phyloP scores from a whole-genome alignment of 2,797 vertebrate genomes.

The Cyclura pinguis region DNA sequence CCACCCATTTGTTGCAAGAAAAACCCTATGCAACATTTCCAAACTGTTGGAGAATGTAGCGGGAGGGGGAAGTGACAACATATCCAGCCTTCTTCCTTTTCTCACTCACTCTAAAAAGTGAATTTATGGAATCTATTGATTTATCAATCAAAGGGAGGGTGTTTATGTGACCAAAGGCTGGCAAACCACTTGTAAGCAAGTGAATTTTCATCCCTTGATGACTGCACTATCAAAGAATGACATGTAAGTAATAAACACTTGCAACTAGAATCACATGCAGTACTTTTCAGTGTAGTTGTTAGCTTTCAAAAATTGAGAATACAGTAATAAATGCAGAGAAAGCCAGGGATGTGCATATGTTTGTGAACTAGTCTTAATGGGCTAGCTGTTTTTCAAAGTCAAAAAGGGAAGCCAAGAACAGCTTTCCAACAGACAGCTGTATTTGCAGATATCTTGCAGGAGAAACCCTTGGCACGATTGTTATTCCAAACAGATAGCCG shows the following conservation, averaged over 20 bases:
- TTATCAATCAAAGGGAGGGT: background rate
- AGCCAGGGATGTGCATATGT: background rate
- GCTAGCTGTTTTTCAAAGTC: background rate
- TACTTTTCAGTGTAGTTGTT: background rate
- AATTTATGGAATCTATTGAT: no score
- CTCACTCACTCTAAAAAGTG: no score
- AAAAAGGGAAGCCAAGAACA: background rate
- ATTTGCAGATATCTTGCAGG: conserved; percentile 19
- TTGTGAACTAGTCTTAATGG: background rate
- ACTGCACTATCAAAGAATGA: background rate
- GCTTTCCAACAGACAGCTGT: background rate
- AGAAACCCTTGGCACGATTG: background rate
- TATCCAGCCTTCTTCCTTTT: no score
- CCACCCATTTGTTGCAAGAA: no score
- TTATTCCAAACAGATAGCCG: conserved; percentile 32
- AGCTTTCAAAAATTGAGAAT: background rate
- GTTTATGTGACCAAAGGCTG: background rate
- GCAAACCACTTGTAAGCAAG: background rate
- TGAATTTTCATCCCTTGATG: background rate
- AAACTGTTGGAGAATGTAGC: no score
- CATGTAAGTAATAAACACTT: background rate
- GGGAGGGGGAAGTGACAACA: no score
- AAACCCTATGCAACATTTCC: no score
- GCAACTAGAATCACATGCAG: background rate
- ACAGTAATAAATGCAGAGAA: background rate